phyloP scores from a whole-genome alignment of 2,888 invertebrate genomes.

The Anoplius nigerrimus region DNA sequence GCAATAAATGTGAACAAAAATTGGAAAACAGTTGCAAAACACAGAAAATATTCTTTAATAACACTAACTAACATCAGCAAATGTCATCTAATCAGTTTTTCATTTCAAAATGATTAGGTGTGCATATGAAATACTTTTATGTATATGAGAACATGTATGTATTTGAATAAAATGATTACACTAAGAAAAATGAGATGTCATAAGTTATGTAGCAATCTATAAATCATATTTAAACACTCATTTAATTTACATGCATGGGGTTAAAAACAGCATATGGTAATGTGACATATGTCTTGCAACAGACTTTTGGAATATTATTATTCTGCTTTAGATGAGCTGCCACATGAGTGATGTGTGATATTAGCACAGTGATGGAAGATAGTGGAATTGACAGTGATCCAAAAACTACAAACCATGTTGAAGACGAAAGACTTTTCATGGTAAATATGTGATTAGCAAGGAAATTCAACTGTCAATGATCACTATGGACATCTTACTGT shows the following conservation, averaged over 20 bases:
- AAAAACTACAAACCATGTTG: slow-evolving; percentile 66
- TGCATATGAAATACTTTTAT: not conserved
- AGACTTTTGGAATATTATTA: not conserved
- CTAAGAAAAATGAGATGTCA: too few species aligned
- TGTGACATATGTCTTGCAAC: not conserved
- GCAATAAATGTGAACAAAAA: slow-evolving; percentile 37
- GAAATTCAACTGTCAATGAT: not conserved
- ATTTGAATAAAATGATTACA: too few species aligned
- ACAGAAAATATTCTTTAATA: not conserved
- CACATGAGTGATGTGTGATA: slow-evolving; percentile 19
- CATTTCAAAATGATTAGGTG: not conserved
- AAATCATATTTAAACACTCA: not conserved
- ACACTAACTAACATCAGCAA: too few species aligned
- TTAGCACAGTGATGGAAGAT: slow-evolving; percentile 69
- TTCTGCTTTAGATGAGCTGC: slow-evolving; percentile 39
- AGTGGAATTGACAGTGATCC: slow-evolving; percentile 76
- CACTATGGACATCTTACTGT: not conserved
- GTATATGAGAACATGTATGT: too few species aligned
- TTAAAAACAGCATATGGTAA: slow-evolving; percentile 1
- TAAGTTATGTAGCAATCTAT: not conserved
- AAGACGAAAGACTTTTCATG: slow-evolving; percentile 71
- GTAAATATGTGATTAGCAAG: slow-evolving; percentile 48
- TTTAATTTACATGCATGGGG: not conserved
- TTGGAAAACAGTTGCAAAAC: slow-evolving; percentile 8
- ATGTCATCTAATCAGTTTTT: too few species aligned